phyloP scores from a whole-genome alignment of 1,140 invertebrate species.

The Apocrypta bakeri region DNA sequence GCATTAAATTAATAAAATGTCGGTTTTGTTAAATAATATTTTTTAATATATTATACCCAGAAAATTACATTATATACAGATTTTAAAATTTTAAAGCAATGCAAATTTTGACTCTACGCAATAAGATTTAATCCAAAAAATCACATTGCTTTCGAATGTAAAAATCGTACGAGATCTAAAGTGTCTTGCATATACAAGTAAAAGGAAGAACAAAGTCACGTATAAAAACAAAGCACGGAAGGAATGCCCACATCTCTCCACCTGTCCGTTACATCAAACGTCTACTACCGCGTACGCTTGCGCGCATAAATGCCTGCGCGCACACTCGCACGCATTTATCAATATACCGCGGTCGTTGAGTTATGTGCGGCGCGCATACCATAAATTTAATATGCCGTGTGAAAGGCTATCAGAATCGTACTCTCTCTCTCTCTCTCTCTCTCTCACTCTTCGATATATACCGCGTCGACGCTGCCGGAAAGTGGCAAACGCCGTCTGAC shows the following conservation, averaged over 20 bases:
- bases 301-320: neutral
- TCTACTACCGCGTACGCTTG: neutral
- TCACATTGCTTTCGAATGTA: too few species aligned
- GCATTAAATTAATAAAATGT: too few species aligned
- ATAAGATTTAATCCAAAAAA: too few species aligned
- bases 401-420: constrained; percentile 54
- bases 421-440: neutral
- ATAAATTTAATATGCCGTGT: constrained; percentile 64
- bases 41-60: too few species aligned
- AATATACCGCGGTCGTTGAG: constrained; percentile 42
- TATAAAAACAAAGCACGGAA: neutral
- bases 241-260: neutral
- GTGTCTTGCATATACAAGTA: too few species aligned
- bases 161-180: too few species aligned
- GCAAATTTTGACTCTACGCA: too few species aligned
- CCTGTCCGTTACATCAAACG: neutral
- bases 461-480: neutral
- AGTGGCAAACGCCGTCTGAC: neutral
- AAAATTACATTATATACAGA: too few species aligned
- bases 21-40: too few species aligned
- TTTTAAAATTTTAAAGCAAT: too few species aligned
- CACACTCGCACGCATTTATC: neutral
- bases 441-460: neutral
- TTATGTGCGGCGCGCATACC: constrained; percentile 61
- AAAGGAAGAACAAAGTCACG: neutral